Evolutionary conservation across 2,797 vertebrate genomes (phyloP).

Genomic region (Chaetodon trifasciatus): DNA sequence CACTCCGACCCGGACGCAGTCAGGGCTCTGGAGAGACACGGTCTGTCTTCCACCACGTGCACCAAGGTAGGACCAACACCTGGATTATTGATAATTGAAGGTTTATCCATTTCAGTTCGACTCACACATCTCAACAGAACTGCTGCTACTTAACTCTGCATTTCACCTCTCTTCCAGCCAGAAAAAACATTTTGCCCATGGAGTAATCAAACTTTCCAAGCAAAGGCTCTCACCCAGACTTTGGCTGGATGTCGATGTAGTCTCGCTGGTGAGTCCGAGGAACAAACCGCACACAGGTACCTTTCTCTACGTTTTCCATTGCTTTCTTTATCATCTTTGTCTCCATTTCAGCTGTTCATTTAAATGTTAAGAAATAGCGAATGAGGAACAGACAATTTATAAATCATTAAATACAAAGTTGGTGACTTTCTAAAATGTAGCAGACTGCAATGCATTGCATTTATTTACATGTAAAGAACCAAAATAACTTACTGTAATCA

Average conservation of each 20-base stretch:
- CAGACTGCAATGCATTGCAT: neutral
- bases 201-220: constrained; percentile 23
- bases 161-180: neutral
- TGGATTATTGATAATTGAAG: constrained; percentile 36
- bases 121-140: neutral
- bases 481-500: constrained; percentile 82
- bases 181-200: neutral
- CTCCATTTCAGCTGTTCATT: constrained; percentile 78
- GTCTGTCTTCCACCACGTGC: constrained; percentile 87
- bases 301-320: constrained; percentile 83
- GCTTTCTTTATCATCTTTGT: constrained; percentile 77
- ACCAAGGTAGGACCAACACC: constrained; percentile 91
- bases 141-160: neutral
- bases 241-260: constrained; percentile 85
- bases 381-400: constrained; percentile 6
- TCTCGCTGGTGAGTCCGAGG: constrained; percentile 85
- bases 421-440: neutral
- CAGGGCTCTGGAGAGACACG: constrained; percentile 86
- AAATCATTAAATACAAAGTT: constrained; percentile 4
- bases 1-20: constrained; percentile 88
- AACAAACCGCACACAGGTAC: constrained; percentile 86
- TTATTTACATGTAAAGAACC: neutral
- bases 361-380: neutral
- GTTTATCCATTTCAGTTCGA: neutral
- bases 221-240: constrained; percentile 80